Base-by-base conservation (phyloP, 2,888 invertebrate genomes). In the Polydesmus complanatus region DNA sequence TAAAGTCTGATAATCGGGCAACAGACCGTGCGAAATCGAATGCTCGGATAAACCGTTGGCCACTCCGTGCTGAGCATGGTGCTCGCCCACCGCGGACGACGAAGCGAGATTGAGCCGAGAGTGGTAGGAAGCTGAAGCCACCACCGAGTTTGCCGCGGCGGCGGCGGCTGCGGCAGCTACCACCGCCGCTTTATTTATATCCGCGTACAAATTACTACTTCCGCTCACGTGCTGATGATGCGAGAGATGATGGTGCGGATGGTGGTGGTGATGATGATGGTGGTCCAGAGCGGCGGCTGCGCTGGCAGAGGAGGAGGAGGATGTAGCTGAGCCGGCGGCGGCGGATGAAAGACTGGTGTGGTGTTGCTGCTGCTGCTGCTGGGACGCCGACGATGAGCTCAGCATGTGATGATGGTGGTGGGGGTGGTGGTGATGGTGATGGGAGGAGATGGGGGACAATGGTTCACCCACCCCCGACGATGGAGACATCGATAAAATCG, bases 1-100 rank as follows among this genome's bases (percentile, higher is more conserved):
- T 69, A 71, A 71, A 61, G 67, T 68, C 65, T 70, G 69, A 59
- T 71, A 70, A 64, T 71, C 70, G 63, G 71, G 70, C 55, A 71
- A 68, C 22, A 72, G 66, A 23, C 57, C 56, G 22, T 61, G 57
- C 65, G 65, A 21, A 58, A 59, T 11, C 50, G 48, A 19, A 64
- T 63, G 56, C 58, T 51, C 58, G 62, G 55, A 21, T 56, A 50
- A 21, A 60, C 64, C 62, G n/a, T 47, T 19, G 19, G 56, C 50
- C 27, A 51, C 51, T 51, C 8, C 19, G 8, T 22, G 19, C 60
- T 58, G 63, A 61, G 37, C 5, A 14, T 8, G 5, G 37, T 37
- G 37, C 5, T 37, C 62, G 47, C 62, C 61, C 56, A 64, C 23
- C 8, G 61, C 63, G 56, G 56, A 51, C 8, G 63, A 53, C 25